phyloP scores from a whole-genome alignment of 2,888 invertebrate genomes.

The Isotomurus palustris region DNA sequence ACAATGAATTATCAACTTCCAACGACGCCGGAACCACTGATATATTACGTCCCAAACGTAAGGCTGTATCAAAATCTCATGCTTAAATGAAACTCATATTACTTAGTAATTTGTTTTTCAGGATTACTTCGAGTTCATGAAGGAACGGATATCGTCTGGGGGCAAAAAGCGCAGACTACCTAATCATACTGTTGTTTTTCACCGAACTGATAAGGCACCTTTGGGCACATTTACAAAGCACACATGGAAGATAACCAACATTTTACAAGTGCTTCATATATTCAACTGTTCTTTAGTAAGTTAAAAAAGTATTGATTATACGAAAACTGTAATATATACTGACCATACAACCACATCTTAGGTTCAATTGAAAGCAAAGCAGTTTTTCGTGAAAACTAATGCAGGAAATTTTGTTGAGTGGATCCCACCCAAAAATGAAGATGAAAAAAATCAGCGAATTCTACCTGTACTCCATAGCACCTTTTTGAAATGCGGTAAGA shows the following conservation, averaged over 20 bases:
- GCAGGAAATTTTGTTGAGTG: slow-evolving; percentile 59
- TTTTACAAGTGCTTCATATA: slow-evolving; percentile 66
- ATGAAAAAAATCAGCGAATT: slow-evolving; percentile 50
- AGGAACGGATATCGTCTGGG: slow-evolving; percentile 63
- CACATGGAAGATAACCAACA: slow-evolving; percentile 67
- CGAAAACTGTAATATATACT: too few species aligned
- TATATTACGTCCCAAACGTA: slow-evolving; percentile 66
- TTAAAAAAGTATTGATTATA: background rate
- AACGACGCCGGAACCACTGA: slow-evolving; percentile 62
- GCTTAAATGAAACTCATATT: background rate
- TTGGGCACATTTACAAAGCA: slow-evolving; percentile 65
- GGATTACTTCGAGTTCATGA: slow-evolving; percentile 67
- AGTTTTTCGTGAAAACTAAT: slow-evolving; percentile 60
- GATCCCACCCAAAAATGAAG: slow-evolving; percentile 51
- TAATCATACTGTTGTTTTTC: slow-evolving; percentile 60
- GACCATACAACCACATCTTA: too few species aligned
- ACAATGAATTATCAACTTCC: slow-evolving; percentile 66
- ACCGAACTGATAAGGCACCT: slow-evolving; percentile 59
- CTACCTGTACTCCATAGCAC: slow-evolving; percentile 62
- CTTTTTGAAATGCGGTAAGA: slow-evolving; percentile 61
- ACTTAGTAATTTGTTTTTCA: slow-evolving; percentile 48
- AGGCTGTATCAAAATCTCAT: slow-evolving; percentile 27
- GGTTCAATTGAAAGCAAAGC: slow-evolving; percentile 61
- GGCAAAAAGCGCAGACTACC: slow-evolving; percentile 62
- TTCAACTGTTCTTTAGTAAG: slow-evolving; percentile 63